These are phyloP conservation scores for Ectemnius lituratus DNA, from an alignment of 2,888 invertebrate genomes.

Conservation along the genomic window DNA sequence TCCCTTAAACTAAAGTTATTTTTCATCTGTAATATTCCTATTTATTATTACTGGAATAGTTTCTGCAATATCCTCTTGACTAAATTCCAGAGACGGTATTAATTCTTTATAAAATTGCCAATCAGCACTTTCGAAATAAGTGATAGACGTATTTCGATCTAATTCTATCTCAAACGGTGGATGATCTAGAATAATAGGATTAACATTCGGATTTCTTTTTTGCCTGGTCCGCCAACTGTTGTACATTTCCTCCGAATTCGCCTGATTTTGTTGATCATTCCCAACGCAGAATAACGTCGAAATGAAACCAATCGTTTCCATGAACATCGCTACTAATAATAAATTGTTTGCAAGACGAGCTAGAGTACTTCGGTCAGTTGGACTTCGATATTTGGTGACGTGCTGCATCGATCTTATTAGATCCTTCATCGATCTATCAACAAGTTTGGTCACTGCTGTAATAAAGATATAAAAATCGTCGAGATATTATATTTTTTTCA, in stretches of 20 bases:
- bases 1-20: neutral
- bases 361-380: constrained; percentile 46
- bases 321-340: constrained; percentile 61
- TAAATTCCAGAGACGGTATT: too few species aligned
- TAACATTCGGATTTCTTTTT: constrained; percentile 10
- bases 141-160: too few species aligned
- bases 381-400: constrained; percentile 27
- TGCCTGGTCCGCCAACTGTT: neutral
- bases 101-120: neutral
- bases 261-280: constrained; percentile 10
- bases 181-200: neutral
- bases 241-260: neutral
- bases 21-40: neutral
- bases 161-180: neutral
- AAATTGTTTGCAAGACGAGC: constrained; percentile 60
- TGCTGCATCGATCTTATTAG: constrained; percentile 57
- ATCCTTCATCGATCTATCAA: constrained; percentile 39
- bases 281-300: constrained; percentile 45
- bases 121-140: neutral
- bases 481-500: too few species aligned
- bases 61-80: neutral
- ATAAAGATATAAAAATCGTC: constrained; percentile 11
- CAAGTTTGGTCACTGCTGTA: constrained; percentile 31
- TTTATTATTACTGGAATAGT: constrained; percentile 2
- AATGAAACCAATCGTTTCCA: constrained; percentile 56